Evolutionary conservation across 2,888 invertebrate genomes (phyloP).

Genomic region (Spatulosminthurus flaviceps): DNA sequence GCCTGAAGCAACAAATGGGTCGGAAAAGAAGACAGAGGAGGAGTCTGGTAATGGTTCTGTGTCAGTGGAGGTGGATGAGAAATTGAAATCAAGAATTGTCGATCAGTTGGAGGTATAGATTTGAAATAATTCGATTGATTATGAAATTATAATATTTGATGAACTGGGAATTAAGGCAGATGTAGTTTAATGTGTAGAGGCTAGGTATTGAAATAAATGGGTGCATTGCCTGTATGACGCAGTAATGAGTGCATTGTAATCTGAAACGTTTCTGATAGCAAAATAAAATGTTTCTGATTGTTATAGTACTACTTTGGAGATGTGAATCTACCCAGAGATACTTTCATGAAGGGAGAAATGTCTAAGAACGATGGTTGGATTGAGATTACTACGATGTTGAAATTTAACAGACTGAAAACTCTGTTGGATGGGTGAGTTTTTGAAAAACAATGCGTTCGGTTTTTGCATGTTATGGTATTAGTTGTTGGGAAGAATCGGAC

Average conservation of each 20-base stretch:
- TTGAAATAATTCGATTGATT: too few species aligned
- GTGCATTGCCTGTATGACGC: background rate
- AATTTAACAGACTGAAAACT: conserved; percentile 77
- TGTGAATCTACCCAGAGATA: conserved; percentile 89
- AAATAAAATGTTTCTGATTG: background rate
- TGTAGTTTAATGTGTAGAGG: too few species aligned
- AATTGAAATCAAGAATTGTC: background rate
- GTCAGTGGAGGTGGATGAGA: conserved; percentile 27
- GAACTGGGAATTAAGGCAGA: too few species aligned
- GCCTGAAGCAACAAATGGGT: background rate
- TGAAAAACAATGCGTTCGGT: background rate
- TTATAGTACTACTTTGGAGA: conserved; percentile 83
- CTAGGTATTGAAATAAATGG: background rate
- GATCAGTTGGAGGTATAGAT: conserved; percentile 34
- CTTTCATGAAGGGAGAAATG: conserved; percentile 88
- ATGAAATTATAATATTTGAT: too few species aligned
- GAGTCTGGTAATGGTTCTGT: background rate
- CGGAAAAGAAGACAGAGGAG: background rate
- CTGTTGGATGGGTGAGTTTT: conserved; percentile 54
- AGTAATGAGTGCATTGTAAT: too few species aligned
- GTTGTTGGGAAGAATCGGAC: background rate
- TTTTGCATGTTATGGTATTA: background rate
- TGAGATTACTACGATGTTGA: conserved; percentile 81
- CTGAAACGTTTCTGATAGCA: too few species aligned
- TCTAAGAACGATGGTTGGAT: conserved; percentile 92